Percentiles rank a stretch among this genome's conserved stretches.
Conservation (phyloP, 2,797 vertebrate genomes). For the Fundulus diaphanus region DNA sequence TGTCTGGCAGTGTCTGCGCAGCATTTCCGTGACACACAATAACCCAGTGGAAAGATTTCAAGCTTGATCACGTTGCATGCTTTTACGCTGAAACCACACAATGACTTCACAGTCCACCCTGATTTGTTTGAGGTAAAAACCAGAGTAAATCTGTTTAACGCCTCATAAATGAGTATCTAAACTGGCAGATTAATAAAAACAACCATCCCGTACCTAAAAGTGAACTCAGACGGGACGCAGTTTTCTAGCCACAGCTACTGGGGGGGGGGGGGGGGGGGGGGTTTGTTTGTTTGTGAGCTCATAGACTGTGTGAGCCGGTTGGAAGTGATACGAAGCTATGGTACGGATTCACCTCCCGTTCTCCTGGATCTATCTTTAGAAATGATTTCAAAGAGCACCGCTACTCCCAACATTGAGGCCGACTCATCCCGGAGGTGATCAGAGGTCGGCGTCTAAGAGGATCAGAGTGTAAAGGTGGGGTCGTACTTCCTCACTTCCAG, state of each 20-base stretch:
- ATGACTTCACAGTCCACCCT: slow-evolving; percentile 38
- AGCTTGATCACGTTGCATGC: slow-evolving; percentile 54
- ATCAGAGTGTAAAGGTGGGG: slow-evolving; percentile 89
- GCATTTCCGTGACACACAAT: slow-evolving; percentile 32
- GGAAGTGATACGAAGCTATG: slow-evolving; percentile 39
- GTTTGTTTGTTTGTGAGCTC: slow-evolving; percentile 23
- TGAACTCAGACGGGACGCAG: slow-evolving; percentile 16
- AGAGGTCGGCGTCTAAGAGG: slow-evolving; percentile 43
- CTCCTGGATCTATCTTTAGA: slow-evolving; percentile 22
- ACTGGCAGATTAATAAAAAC: slow-evolving; percentile 27
- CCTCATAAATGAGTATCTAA: slow-evolving; percentile 38
- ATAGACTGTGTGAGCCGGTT: slow-evolving; percentile 9
- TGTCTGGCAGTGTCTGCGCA: slow-evolving; percentile 68
- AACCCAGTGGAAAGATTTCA: slow-evolving; percentile 41
- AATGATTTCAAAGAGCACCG: slow-evolving; percentile 19
- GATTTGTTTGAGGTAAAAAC: slow-evolving; percentile 35
- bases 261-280: no score
- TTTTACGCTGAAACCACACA: slow-evolving; percentile 54
- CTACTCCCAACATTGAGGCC: slow-evolving; percentile 12
- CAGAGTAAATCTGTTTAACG: slow-evolving; percentile 25
- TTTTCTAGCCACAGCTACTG: slow-evolving; percentile 14
- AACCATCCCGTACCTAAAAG: slow-evolving; percentile 43
- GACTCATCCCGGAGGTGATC: slow-evolving; percentile 34
- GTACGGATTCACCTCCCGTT: slow-evolving; percentile 22
- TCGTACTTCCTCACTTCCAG: slow-evolving; percentile 92